Evolutionary conservation across 2,888 invertebrate species (phyloP).

Genomic region (Drosophila tanythrix): DNA sequence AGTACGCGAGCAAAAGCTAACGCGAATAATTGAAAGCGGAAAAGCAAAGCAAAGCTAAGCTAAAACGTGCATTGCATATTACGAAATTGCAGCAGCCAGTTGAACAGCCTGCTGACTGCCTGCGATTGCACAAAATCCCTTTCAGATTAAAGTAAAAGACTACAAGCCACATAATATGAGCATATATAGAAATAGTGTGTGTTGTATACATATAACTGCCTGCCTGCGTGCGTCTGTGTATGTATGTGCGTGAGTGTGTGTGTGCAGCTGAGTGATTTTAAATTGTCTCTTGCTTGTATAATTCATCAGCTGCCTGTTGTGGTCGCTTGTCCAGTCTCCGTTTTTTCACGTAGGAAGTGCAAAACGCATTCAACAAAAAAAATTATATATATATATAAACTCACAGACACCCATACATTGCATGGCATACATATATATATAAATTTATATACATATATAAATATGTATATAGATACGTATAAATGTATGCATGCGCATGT

Average conservation of each 20-base stretch:
- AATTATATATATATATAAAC: slow-evolving; percentile 6
- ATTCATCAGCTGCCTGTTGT: slow-evolving; percentile 55
- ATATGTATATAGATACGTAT: background rate
- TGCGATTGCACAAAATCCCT: slow-evolving; percentile 23
- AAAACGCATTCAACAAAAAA: slow-evolving; percentile 21
- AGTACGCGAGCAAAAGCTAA: slow-evolving; percentile 55
- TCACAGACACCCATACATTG: slow-evolving; percentile 2
- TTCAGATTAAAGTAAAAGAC: slow-evolving; percentile 32
- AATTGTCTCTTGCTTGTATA: slow-evolving; percentile 36
- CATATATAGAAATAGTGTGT: slow-evolving; percentile 48
- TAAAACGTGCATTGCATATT: slow-evolving; percentile 61
- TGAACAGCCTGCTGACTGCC: slow-evolving; percentile 32
- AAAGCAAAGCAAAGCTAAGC: slow-evolving; percentile 49
- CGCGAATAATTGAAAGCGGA: slow-evolving; percentile 57
- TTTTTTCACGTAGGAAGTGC: slow-evolving; percentile 53
- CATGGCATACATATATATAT: background rate
- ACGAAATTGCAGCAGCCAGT: slow-evolving; percentile 64
- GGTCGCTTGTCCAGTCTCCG: slow-evolving; percentile 27
- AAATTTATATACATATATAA: background rate
- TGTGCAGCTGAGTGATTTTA: slow-evolving; percentile 55
- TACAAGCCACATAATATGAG: slow-evolving; percentile 38
- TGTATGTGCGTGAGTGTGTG: slow-evolving; percentile 20
- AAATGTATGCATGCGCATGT: slow-evolving; percentile 51
- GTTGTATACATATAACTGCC: slow-evolving; percentile 13
- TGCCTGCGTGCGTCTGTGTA: background rate